phyloP scores from a whole-genome alignment of 2,797 vertebrate species.

The Takifugu ocellatus region DNA sequence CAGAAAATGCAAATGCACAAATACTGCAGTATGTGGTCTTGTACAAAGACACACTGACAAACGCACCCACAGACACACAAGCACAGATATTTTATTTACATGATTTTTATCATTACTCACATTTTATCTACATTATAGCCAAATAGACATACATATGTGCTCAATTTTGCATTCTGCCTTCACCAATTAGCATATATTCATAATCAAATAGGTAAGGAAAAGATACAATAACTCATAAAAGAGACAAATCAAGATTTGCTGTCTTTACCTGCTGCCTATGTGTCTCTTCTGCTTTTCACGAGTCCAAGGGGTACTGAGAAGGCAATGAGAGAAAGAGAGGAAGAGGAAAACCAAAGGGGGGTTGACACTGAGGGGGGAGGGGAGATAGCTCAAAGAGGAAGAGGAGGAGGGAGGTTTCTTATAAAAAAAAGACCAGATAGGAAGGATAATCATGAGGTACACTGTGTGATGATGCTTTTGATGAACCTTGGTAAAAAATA shows the following conservation, averaged over 20 bases:
- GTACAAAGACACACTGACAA: neutral
- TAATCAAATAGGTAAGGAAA: neutral
- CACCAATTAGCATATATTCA: constrained; percentile 16
- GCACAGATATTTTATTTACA: constrained; percentile 10
- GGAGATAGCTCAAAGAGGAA: constrained; percentile 72
- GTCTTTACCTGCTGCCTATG: constrained; percentile 72
- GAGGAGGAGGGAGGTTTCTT: constrained; percentile 48
- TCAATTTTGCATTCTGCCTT: constrained; percentile 17
- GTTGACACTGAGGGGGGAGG: constrained; percentile 55
- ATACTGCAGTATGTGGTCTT: neutral
- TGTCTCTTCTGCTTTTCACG: constrained; percentile 58
- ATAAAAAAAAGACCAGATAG: constrained; percentile 50
- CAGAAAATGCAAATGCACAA: constrained; percentile 13
- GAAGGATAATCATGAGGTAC: constrained; percentile 49
- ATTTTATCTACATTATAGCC: no score
- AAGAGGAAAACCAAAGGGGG: constrained; percentile 31
- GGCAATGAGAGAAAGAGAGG: constrained; percentile 38
- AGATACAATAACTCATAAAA: constrained; percentile 13
- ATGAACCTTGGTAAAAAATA: constrained; percentile 56
- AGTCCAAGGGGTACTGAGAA: constrained; percentile 65
- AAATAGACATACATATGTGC: neutral
- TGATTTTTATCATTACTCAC: no score
- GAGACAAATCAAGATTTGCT: constrained; percentile 29
- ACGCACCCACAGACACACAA: constrained; percentile 16
- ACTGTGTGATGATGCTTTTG: constrained; percentile 28